phyloP scores from a whole-genome alignment of 2,888 invertebrate genomes.

The Dusona sp. region DNA sequence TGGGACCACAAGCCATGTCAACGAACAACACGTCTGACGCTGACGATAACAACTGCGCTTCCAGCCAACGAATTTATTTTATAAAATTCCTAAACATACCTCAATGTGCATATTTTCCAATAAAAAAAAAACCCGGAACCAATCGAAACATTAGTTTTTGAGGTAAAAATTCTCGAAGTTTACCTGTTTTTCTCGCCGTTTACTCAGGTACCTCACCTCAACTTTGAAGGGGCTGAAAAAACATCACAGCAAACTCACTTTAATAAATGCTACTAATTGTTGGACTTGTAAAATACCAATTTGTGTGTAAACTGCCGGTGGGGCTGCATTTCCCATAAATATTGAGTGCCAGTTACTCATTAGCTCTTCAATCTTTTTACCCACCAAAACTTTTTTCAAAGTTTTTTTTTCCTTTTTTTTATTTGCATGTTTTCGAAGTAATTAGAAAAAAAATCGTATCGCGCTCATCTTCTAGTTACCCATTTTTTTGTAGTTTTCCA shows the following conservation, averaged over 20 bases:
- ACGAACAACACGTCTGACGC: no score
- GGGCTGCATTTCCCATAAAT: not conserved
- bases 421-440: not conserved
- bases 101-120: no score
- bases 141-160: no score
- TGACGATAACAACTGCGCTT: no score
- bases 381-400: not conserved
- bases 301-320: not conserved
- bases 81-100: no score
- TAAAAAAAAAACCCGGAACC: no score
- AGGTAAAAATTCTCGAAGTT: no score
- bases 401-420: not conserved
- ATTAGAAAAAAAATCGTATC: not conserved
- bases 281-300: not conserved
- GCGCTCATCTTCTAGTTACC: not conserved
- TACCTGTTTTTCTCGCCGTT: no score
- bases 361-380: no score
- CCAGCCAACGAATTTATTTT: no score
- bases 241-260: not conserved
- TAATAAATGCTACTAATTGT: not conserved
- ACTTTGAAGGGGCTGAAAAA: not conserved
- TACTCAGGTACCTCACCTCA: no score
- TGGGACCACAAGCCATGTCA: no score
- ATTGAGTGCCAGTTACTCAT: not conserved
- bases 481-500: not conserved